Base-by-base conservation (phyloP, 2,888 invertebrate species). In the Epistrophe grossulariae region DNA sequence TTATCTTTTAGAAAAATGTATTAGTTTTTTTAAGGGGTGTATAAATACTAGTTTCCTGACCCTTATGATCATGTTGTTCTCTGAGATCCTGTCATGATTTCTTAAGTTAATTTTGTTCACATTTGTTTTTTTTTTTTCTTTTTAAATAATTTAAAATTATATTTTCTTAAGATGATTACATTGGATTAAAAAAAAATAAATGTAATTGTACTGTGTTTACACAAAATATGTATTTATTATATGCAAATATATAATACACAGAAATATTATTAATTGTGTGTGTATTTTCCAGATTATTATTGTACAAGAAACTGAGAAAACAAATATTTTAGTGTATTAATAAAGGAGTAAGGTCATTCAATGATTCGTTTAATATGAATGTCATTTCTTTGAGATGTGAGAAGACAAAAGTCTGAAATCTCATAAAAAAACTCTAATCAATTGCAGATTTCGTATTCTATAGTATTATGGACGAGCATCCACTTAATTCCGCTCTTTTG, bases 251-350 rank as follows among this genome's bases (percentile, higher is more conserved):
- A 38, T 79, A 64, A 35, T 77, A 79, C 82, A 74, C 82, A 73
- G 35, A 50, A 38, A 68, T 24, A 68, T 68, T 48, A 64, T 59
- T 72, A 68, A 78, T 78, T 82, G 57, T 82, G 78, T 84, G 84
- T 85, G 85, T 85, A 82, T 82, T 85, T 85, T 78, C 78, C 68
- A 64, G 40, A 84, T 72, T 71, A 84, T 84, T 74, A 84, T 81
- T 85, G 84, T 85, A 81, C 78, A 85, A 78, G 45, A 80, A 79
- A 62, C 28, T 52, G 71, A 79, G 40, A 55, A 73, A 66, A 80
- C 71, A 81, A n/a, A 70, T 52, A 40, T 70, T 70, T 81, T 85
- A 85, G 85, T 74, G 78, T 85, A 85, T 85, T 71, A 82, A 85
- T 78, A 81, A 85, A 74, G 82, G 70, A 82, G 68, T 79, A 81